These are phyloP conservation scores for Muscicapa adusta DNA, from an alignment of 2,113 vertebrate species.

Conservation along the genomic window DNA sequence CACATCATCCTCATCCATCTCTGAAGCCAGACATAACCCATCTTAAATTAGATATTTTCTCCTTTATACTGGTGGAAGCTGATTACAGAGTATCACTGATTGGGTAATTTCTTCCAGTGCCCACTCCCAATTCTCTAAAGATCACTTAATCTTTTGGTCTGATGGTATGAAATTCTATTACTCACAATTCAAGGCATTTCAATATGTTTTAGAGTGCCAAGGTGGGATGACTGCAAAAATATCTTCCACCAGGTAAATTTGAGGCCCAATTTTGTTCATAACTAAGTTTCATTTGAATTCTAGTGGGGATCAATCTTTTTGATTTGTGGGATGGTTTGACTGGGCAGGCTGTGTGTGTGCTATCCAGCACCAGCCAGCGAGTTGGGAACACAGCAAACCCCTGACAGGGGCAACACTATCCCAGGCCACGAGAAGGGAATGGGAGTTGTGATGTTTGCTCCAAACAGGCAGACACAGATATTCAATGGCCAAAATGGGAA, in stretches of 20 bases:
- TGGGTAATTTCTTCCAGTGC: neutral
- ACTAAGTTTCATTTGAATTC: neutral
- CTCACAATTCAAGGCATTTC: neutral
- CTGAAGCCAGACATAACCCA: neutral
- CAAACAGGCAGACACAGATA: neutral
- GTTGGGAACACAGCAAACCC: neutral
- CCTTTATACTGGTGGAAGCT: neutral
- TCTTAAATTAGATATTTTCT: neutral
- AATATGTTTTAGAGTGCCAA: neutral
- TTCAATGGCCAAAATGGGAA: neutral
- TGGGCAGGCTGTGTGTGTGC: neutral
- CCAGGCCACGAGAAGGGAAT: neutral
- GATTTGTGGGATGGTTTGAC: neutral
- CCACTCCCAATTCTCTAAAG: neutral
- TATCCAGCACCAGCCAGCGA: neutral
- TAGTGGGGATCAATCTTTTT: neutral
- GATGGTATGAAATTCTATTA: neutral
- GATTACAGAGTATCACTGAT: neutral
- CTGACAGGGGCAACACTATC: neutral
- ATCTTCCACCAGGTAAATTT: neutral
- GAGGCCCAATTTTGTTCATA: neutral
- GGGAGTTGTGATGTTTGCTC: neutral
- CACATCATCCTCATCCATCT: fast-evolving
- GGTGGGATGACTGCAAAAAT: neutral
- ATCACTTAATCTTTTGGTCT: neutral